A percentile compares a stretch with the other conserved stretches of the same genome.
phyloP scores from a whole-genome alignment of 1,140 invertebrate species.

The Coenobita brevimanus region DNA sequence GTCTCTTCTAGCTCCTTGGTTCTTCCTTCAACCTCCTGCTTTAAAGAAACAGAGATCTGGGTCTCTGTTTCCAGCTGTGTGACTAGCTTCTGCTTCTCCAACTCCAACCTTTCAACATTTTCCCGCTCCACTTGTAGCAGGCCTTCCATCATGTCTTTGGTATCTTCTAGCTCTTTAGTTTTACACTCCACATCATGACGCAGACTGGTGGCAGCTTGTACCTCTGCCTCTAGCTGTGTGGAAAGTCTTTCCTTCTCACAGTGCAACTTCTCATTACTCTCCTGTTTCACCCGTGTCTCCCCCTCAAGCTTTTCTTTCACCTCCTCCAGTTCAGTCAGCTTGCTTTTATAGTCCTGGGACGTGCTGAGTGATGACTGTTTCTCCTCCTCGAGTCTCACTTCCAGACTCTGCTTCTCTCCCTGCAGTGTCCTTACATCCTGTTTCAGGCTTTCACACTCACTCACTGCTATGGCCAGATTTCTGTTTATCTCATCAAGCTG shows the following conservation, averaged over 20 bases:
- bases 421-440: neutral
- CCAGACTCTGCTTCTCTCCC: neutral
- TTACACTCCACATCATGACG: neutral
- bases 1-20: neutral
- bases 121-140: neutral
- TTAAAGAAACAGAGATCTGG: neutral
- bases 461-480: neutral
- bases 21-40: neutral
- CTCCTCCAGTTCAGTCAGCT: neutral
- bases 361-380: no score
- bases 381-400: no score
- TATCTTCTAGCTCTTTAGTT: neutral
- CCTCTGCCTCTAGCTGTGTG: neutral
- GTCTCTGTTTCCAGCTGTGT: neutral
- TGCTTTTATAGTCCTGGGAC: no score
- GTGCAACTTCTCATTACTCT: neutral
- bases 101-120: neutral
- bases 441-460: neutral
- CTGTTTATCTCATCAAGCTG: conserved; percentile 28
- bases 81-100: neutral
- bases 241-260: neutral
- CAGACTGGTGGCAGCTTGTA: neutral
- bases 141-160: neutral
- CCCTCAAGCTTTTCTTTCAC: neutral
- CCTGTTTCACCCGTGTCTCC: neutral